These are phyloP conservation scores for Paramuricea clavata DNA, from an alignment of 92 coral and sea anemone species.

Conservation along the genomic window DNA sequence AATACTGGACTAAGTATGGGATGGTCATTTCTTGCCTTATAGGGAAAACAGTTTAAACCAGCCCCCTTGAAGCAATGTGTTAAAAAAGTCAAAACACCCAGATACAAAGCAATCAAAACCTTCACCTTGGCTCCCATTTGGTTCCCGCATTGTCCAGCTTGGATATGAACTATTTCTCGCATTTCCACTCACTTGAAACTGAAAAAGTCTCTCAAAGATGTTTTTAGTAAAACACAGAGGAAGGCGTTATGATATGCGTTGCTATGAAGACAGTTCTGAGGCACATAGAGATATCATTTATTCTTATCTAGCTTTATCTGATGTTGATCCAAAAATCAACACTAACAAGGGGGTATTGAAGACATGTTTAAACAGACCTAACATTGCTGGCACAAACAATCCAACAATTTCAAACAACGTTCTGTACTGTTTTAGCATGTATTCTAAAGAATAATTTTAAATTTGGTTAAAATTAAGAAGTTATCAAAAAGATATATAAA, in stretches of 20 bases:
- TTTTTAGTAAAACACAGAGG: neutral
- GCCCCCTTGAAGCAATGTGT: no score
- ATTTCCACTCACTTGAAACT: constrained; percentile 55
- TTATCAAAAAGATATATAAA: no score
- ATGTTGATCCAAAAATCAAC: constrained; percentile 25
- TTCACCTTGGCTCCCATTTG: constrained; percentile 97
- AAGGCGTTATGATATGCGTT: constrained; percentile 7
- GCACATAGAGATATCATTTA: neutral
- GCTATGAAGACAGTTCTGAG: constrained; percentile 39
- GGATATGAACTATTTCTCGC: constrained; percentile 96
- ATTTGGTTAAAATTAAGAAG: neutral
- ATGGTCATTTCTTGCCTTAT: neutral
- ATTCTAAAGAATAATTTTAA: neutral
- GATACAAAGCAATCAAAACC: no score
- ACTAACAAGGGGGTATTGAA: constrained; percentile 10
- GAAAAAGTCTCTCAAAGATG: neutral
- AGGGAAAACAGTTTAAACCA: no score
- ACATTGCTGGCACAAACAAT: neutral
- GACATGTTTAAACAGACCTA: neutral
- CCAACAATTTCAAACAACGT: neutral
- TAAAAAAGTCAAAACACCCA: no score
- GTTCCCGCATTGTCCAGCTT: constrained; percentile 97
- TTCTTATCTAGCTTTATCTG: constrained; percentile 31
- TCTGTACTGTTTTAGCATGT: no score
- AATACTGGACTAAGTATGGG: neutral